Base-by-base conservation (phyloP, 2,113 vertebrate genomes). In the Hemibagrus wyckioides region DNA sequence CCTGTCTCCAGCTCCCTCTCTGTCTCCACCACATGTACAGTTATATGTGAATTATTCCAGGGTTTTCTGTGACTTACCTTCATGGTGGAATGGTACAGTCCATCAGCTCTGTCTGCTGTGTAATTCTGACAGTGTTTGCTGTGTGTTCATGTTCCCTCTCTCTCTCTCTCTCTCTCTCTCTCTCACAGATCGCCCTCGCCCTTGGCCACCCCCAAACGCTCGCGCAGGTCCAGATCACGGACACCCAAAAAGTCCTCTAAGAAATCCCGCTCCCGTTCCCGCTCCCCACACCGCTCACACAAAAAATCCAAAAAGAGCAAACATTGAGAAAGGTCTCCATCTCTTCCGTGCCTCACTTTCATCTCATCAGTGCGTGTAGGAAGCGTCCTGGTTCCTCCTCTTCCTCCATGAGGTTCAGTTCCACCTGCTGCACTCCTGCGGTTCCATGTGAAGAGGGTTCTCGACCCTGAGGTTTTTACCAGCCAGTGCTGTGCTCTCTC, bases 251-350 rank as follows among this genome's bases (percentile, higher is more conserved):
- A 99, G 91, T 97, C 98, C 82, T 93, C 96, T 11, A 99, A 99
- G 93, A 99, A 99, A 92, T 99, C 98, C 91, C 96, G 98, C 84
- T 99, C 99, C 80, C 97, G 97, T 91, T 99, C 98, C 80, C 96
- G 97, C 85, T 99, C 99, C 88, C 99, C 99, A 89, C 98, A 99
- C 94, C 96, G 98, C 92, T 99, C 98, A 92, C 99, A 99, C 95
- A 99, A 99, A 95, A 99, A 99, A 91, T 99, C 98, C 89, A 99
- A 99, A 96, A 99, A 99, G 94, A 99, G 97, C 95, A 99, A 99
- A 97, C 98, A 99, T 97, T 99, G 97, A 99, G 95, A 91, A 89
- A 90, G 88, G 33, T 44, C 82, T 15, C n/a, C 54, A 21, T 25
- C 21, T 88, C 75, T 71, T 73, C 79, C 80, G 86, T 80, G 86